These are phyloP conservation scores for Coendou prehensilis DNA, from an alignment of 2,797 vertebrate species.

Conservation along the genomic window DNA sequence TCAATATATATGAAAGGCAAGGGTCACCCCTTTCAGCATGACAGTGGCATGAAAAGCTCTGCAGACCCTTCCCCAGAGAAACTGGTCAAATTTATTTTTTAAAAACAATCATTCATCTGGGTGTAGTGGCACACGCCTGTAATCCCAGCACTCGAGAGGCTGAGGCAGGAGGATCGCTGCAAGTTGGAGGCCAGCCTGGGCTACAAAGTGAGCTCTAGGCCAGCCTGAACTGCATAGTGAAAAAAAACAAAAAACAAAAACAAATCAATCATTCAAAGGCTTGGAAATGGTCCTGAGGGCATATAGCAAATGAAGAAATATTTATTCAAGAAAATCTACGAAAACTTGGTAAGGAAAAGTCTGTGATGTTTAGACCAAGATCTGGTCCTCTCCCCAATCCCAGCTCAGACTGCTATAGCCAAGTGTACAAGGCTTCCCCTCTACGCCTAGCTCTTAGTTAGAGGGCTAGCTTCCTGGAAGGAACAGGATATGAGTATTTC, in stretches of 20 bases:
- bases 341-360: slow-evolving; percentile 28
- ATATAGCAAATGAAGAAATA: slow-evolving; percentile 19
- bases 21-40: background rate
- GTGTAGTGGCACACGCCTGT: no score
- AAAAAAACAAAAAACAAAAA: no score
- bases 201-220: no score
- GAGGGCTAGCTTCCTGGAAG: background rate
- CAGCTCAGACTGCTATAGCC: background rate
- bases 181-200: no score
- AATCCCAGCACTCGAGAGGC: no score
- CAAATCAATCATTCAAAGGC: background rate
- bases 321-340: slow-evolving; percentile 43
- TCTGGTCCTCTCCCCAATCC: background rate
- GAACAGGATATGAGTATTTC: background rate
- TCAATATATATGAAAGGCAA: slow-evolving; percentile 55
- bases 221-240: no score
- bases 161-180: no score
- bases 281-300: background rate
- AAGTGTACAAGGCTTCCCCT: background rate
- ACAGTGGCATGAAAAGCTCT: background rate
- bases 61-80: slow-evolving; percentile 19
- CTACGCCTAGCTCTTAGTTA: background rate
- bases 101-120: background rate
- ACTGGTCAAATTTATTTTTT: background rate
- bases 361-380: slow-evolving; percentile 1